Conservation (phyloP, 2,113 vertebrate species). For the Ariopsis seemanni region DNA sequence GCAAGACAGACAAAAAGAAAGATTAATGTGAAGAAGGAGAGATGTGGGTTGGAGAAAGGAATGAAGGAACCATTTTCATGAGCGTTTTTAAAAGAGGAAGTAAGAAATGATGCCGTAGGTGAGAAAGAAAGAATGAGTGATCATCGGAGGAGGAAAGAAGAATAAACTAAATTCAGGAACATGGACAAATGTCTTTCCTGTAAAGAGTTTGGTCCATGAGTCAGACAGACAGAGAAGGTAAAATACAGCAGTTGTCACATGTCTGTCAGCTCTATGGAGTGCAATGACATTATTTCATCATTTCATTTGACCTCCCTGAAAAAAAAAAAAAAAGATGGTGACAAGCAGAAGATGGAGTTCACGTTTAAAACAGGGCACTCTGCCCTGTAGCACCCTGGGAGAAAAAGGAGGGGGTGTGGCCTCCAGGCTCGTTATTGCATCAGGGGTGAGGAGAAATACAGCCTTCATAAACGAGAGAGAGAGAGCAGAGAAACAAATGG, state of each 20-base stretch:
- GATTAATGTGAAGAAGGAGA: constrained; percentile 26
- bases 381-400: constrained; percentile 61
- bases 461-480: constrained; percentile 66
- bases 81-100: constrained; percentile 10
- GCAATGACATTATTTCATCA: constrained; percentile 41
- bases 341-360: constrained; percentile 48
- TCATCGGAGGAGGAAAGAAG: neutral
- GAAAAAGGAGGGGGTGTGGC: constrained; percentile 65
- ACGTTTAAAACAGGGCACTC: constrained; percentile 51
- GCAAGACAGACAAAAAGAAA: constrained; percentile 19
- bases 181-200: neutral
- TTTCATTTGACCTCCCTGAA: constrained; percentile 30
- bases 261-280: constrained; percentile 42
- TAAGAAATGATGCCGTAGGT: neutral
- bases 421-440: constrained; percentile 73
- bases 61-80: neutral
- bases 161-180: neutral
- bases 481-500: constrained; percentile 70
- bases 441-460: constrained; percentile 74
- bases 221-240: neutral
- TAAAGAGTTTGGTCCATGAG: neutral
- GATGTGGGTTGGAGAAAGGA: neutral
- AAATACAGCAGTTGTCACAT: constrained; percentile 22
- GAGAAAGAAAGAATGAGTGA: neutral
- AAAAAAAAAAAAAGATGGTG: constrained; percentile 32